These are phyloP conservation scores for Lottia gigantea DNA, from an alignment of 2,888 invertebrate genomes.

Conservation along the genomic window DNA sequence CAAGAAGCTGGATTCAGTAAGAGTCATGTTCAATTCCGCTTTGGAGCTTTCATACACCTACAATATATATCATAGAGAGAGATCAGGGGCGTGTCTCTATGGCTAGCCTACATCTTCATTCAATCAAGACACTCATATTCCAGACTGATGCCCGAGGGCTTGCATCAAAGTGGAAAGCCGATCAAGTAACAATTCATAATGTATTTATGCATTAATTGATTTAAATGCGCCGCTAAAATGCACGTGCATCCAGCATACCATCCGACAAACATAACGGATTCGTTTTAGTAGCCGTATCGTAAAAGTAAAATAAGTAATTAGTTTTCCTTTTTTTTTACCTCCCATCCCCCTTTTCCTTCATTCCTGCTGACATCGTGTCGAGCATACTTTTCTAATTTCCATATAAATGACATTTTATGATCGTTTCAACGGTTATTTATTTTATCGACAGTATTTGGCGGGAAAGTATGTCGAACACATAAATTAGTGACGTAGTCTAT, in stretches of 20 bases:
- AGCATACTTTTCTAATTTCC: conserved; percentile 36
- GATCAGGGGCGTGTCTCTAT: too few relatives aligned
- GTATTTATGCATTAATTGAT: not conserved
- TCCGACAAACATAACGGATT: not conserved
- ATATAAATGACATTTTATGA: conserved; percentile 17
- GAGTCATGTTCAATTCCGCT: conserved; percentile 34
- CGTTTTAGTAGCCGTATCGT: not conserved
- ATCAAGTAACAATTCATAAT: too few relatives aligned
- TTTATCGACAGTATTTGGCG: too few relatives aligned
- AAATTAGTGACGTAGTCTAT: conserved; percentile 4
- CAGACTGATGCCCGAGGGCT: too few relatives aligned
- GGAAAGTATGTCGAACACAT: not conserved
- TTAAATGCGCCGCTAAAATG: not conserved
- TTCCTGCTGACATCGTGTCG: conserved; percentile 18
- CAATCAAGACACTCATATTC: too few relatives aligned
- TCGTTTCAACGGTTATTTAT: too few relatives aligned
- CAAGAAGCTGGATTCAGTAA: conserved; percentile 36
- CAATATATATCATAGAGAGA: not conserved
- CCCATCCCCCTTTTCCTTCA: conserved; percentile 31
- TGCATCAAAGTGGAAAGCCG: too few relatives aligned
- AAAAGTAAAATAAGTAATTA: too few relatives aligned
- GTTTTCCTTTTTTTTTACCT: conserved; percentile 22
- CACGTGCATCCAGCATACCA: too few relatives aligned
- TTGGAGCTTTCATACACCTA: conserved; percentile 32
- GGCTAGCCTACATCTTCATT: too few relatives aligned